Conservation (phyloP, 2,113 vertebrate genomes). For the Columba livia region DNA sequence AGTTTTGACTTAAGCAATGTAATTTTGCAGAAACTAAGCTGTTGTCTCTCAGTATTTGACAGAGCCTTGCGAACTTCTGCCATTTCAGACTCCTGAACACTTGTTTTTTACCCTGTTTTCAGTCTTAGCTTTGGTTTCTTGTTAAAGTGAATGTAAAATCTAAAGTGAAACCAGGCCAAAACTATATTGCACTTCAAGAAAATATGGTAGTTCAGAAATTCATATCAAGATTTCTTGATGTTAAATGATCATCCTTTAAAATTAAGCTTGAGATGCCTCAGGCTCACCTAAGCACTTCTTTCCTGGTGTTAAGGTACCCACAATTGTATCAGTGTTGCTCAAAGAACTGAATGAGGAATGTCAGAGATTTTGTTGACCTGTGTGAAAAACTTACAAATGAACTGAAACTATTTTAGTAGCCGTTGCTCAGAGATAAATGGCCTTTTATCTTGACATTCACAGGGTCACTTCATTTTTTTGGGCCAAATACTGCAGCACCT, state of each 20-base stretch:
- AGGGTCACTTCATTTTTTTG: not conserved
- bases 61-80: conserved; percentile 25
- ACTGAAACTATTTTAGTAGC: not conserved
- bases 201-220: not conserved
- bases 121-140: not conserved
- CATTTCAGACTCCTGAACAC: conserved; percentile 6
- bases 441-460: not conserved
- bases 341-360: not conserved
- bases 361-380: not conserved
- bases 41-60: conserved; percentile 36
- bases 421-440: not conserved
- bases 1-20: conserved; percentile 63
- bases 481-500: not conserved
- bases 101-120: not conserved
- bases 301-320: not conserved
- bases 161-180: not conserved
- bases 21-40: conserved; percentile 45
- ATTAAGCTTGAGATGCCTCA: not conserved
- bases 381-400: not conserved
- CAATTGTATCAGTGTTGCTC: rapidly evolving
- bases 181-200: not conserved
- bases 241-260: not conserved
- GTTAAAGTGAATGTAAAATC: conserved; percentile 8
- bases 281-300: not conserved
- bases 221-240: not conserved